These are phyloP conservation scores for Chitala chitala DNA, from an alignment of 2,113 vertebrate genomes.

Conservation along the genomic window DNA sequence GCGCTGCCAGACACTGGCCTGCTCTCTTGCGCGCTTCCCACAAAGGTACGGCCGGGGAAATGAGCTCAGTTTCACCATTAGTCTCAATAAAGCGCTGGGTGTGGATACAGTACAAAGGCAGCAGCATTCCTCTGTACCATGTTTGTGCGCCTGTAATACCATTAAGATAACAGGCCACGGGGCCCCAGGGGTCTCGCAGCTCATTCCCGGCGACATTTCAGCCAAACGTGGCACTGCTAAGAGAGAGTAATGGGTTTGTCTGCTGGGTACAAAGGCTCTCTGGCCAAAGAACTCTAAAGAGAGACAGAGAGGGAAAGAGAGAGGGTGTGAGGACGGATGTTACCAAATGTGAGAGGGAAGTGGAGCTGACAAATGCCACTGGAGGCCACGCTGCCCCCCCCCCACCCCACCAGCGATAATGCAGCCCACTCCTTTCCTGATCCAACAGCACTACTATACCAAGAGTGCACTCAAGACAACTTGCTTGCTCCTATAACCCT, in stretches of 20 bases:
- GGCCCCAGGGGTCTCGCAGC: background rate
- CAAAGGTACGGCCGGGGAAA: background rate
- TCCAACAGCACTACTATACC: background rate
- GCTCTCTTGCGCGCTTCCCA: conserved; percentile 16
- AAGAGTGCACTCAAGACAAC: background rate
- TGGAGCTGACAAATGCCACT: background rate
- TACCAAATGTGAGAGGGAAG: background rate
- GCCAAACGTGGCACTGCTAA: background rate
- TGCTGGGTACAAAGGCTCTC: background rate
- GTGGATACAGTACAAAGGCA: conserved; percentile 2
- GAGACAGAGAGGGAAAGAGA: background rate
- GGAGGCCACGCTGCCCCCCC: background rate
- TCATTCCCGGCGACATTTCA: background rate
- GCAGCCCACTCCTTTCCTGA: background rate
- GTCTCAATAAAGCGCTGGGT: conserved; percentile 36
- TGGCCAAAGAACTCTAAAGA: background rate
- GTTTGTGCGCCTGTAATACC: conserved; percentile 34
- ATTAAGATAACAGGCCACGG: background rate
- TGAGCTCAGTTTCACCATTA: conserved; percentile 41
- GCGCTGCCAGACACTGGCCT: background rate
- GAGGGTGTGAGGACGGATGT: background rate
- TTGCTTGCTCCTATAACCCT: background rate
- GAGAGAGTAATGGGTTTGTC: background rate
- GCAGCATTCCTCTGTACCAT: conserved; percentile 28
- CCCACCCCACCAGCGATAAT: background rate